Conservation (phyloP, 2,888 invertebrate genomes). For the Cerceris ruficornis region DNA sequence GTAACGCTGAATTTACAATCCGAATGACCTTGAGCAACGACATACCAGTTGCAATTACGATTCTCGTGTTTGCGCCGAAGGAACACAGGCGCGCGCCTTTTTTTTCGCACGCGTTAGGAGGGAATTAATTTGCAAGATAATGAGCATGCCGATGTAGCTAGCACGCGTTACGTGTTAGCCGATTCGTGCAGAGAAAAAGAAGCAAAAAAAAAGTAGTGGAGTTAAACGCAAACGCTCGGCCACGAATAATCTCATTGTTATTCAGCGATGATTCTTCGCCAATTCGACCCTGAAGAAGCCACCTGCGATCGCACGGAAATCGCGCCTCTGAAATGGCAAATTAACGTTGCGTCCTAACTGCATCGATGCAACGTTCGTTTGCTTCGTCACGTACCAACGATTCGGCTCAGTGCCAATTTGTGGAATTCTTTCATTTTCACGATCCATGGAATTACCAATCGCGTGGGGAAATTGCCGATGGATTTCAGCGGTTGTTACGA, state of each 20-base stretch:
- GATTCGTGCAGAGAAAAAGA: conserved; percentile 40
- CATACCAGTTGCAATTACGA: conserved; percentile 47
- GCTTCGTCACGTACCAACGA: not conserved
- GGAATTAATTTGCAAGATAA: conserved; percentile 61
- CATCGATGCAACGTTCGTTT: conserved; percentile 12
- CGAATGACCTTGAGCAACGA: conserved; percentile 10
- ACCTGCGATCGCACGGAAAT: conserved; percentile 37
- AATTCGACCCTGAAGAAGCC: conserved; percentile 49
- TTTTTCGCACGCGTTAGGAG: conserved; percentile 46
- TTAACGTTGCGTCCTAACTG: conserved; percentile 18
- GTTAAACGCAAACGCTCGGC: conserved; percentile 46
- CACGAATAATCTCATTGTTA: conserved; percentile 57
- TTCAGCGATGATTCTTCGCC: conserved; percentile 30
- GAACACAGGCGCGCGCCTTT: conserved; percentile 24
- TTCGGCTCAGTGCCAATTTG: too few relatives aligned
- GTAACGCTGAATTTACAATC: too few relatives aligned
- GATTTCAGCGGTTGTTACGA: too few relatives aligned
- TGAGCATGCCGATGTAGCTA: conserved; percentile 52
- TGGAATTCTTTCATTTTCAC: too few relatives aligned
- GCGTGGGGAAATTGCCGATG: too few relatives aligned
- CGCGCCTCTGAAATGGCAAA: conserved; percentile 5
- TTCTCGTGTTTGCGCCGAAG: conserved; percentile 11
- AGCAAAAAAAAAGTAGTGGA: conserved; percentile 51
- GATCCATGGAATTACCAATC: too few relatives aligned
- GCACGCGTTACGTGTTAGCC: conserved; percentile 50